phyloP scores from a whole-genome alignment of 2,113 vertebrate genomes.

The Epinephelus moara region DNA sequence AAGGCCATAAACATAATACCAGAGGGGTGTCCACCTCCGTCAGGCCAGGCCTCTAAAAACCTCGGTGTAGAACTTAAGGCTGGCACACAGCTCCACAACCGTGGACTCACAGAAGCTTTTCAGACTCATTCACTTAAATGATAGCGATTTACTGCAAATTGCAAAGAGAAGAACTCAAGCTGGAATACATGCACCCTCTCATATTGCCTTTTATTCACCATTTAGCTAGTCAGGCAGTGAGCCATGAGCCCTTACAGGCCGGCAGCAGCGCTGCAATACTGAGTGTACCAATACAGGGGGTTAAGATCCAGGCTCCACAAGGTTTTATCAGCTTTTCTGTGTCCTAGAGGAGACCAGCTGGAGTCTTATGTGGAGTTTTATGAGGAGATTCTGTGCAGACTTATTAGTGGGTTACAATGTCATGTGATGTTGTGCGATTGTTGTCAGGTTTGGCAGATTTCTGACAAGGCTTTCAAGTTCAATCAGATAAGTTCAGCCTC shows the following conservation, averaged over 20 bases:
- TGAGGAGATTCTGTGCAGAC: slow-evolving; percentile 45
- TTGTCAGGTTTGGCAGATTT: slow-evolving; percentile 16
- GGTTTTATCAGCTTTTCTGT: slow-evolving; percentile 69
- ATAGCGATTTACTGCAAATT: slow-evolving; percentile 50
- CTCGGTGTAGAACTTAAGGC: slow-evolving; percentile 28
- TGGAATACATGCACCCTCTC: slow-evolving; percentile 17
- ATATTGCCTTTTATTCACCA: slow-evolving; percentile 12
- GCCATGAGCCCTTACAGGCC: slow-evolving; percentile 14
- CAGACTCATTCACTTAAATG: slow-evolving; percentile 33
- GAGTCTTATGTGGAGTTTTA: slow-evolving; percentile 55
- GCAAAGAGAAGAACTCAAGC: slow-evolving; percentile 24
- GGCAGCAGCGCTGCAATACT: slow-evolving; percentile 4
- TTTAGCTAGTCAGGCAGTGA: slow-evolving; percentile 22
- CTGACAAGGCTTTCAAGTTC: slow-evolving; percentile 2
- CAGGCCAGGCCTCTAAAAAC: slow-evolving; percentile 47
- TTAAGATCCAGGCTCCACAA: slow-evolving; percentile 58
- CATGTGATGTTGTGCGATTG: slow-evolving; percentile 18
- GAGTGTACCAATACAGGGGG: slow-evolving; percentile 18
- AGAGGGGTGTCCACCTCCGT: slow-evolving; percentile 58
- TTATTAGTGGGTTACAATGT: slow-evolving; percentile 35
- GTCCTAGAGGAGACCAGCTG: slow-evolving; percentile 54
- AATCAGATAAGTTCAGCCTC: slow-evolving; percentile 24
- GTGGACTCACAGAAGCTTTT: slow-evolving; percentile 13
- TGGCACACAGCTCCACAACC: slow-evolving; percentile 38
- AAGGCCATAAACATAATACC: slow-evolving; percentile 77